Evolutionary conservation across 2,113 vertebrate species (phyloP).

Genomic region (Dipodomys stephensi): DNA sequence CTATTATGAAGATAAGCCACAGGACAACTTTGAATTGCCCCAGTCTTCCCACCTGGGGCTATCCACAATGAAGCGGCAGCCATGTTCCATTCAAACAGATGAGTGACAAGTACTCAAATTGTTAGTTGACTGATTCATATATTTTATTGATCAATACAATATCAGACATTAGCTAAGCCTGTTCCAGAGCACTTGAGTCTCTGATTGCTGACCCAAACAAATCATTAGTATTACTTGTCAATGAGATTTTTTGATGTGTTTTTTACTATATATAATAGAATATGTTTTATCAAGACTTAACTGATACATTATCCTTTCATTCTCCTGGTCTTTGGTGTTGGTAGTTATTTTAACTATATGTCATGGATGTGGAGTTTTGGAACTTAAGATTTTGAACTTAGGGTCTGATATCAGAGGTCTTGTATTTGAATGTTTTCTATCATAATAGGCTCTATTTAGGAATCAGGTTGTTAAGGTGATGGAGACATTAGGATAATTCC

Average conservation of each 20-base stretch:
- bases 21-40: not conserved
- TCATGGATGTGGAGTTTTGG: not conserved
- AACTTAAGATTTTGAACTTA: too few species aligned
- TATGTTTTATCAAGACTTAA: not conserved
- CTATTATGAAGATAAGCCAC: not conserved
- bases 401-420: not conserved
- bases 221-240: not conserved
- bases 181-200: not conserved
- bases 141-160: not conserved
- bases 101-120: not conserved
- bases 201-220: not conserved
- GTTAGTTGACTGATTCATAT: not conserved
- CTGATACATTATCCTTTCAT: not conserved
- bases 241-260: not conserved
- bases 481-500: not conserved
- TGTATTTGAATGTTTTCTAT: not conserved
- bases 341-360: not conserved
- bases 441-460: not conserved
- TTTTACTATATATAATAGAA: not conserved
- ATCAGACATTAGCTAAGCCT: not conserved
- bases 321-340: not conserved
- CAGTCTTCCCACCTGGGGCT: not conserved
- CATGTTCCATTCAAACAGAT: not conserved
- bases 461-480: not conserved
- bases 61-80: not conserved